phyloP scores from a whole-genome alignment of 92 coral and sea anemone species.

The Galaxea fascicularis region DNA sequence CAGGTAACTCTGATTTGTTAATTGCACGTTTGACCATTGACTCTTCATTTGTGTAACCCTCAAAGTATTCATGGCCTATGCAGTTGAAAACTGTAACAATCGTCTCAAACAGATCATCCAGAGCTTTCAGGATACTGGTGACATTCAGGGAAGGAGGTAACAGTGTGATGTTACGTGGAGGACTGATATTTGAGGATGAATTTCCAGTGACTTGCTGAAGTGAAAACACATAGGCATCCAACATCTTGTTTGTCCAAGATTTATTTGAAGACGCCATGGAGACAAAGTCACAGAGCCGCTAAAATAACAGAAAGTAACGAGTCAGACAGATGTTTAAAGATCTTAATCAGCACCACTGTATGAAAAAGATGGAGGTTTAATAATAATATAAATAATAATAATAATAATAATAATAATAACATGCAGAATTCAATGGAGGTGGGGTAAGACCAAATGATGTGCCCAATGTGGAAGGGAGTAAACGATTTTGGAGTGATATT shows the following conservation, averaged over 20 bases:
- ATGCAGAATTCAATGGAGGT: not conserved
- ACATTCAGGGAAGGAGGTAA: conserved; percentile 36
- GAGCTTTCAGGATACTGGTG: conserved; percentile 37
- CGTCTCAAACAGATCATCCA: conserved; percentile 60
- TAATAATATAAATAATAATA: too few species aligned
- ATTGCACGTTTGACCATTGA: conserved; percentile 76
- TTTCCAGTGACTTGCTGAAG: too few species aligned
- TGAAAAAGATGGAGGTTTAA: too few species aligned
- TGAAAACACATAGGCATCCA: not conserved
- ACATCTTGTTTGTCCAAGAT: not conserved
- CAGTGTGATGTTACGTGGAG: not conserved
- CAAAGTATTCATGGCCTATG: conserved; percentile 74
- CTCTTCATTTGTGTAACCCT: conserved; percentile 74
- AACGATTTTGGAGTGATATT: too few species aligned
- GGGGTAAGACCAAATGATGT: too few species aligned
- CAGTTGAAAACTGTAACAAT: conserved; percentile 54
- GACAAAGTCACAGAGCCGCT: conserved; percentile 19
- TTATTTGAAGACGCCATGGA: not conserved
- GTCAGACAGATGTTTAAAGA: not conserved
- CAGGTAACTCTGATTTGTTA: conserved; percentile 66
- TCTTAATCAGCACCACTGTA: not conserved
- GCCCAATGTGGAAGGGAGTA: too few species aligned
- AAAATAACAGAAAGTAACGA: not conserved
- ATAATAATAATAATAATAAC: too few species aligned
- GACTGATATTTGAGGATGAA: not conserved